Base-by-base conservation (phyloP, 1,140 invertebrate genomes). In the Eciton burchellii region DNA sequence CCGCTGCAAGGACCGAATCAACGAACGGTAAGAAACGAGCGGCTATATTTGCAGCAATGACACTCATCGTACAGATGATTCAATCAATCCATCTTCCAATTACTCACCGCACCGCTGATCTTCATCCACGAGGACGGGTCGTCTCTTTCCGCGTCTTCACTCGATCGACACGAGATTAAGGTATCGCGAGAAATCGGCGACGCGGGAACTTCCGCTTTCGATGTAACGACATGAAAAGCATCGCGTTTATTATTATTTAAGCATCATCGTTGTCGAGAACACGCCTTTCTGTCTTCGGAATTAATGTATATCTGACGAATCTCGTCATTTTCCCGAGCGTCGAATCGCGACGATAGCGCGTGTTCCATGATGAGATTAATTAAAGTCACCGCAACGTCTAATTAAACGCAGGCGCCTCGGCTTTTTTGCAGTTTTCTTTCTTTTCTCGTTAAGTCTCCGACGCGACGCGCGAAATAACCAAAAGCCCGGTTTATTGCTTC, bases 51-150 rank as follows among this genome's bases (percentile, higher is more conserved):
- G 74, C 68, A 57, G 74, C 74, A 79, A 79, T 79, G 74, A 79
- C 49, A 79, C 63, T 79, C 70, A 70, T 56, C 63, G 74, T 35
- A 41, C 74, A 62, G 70, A 82, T 82, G 70, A 82, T 74, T 74
- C 70, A 82, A 82, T 82, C 70, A 56, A 57, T 72, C 70, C 62
- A 82, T 73, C 68, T 82, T 82, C 19, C 63, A 60, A 81, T 81
- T 81, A 74, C 79, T 74, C 70, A 45, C 29, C 52, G 57, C 47
- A 62, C 29, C 68, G 70, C 43, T 82, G 70, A 82, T 82, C 70
- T 60, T 74, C 62, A 73, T 82, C 68, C 26, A 62, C 45, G 74
- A 79, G 49, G 63, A 43, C 70, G 11, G 68, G 62, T 26, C 70
- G 24, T 59, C 56, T 72, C 21, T 43, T 60, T 82, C 57, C 79